A percentile compares a stretch with the other conserved stretches of the same genome.
Conservation (phyloP, 2,113 vertebrate genomes). For the Sinocyclocheilus anophthalmus region DNA sequence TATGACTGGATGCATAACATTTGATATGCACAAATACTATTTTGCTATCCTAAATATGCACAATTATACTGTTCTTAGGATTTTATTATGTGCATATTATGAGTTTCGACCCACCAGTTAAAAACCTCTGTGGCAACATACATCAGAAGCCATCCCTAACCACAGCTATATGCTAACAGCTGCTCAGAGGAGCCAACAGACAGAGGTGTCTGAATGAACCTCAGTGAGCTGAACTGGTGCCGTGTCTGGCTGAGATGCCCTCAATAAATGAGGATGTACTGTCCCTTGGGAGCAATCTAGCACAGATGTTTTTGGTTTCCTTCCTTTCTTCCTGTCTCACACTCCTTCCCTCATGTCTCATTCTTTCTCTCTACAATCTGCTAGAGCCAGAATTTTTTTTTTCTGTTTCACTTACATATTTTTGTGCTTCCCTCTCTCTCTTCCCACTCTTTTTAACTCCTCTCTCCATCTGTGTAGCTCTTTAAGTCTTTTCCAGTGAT, state of each 20-base stretch:
- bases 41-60: too few species aligned
- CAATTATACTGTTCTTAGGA: too few species aligned
- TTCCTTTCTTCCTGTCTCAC: conserved; percentile 19
- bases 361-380: conserved; percentile 14
- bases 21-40: not conserved
- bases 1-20: not conserved
- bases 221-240: conserved; percentile 31
- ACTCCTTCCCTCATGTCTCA: not conserved
- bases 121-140: not conserved
- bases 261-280: conserved; percentile 20
- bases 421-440: not conserved
- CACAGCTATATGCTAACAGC: conserved; percentile 15
- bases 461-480: conserved; percentile 5
- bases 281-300: conserved; percentile 9
- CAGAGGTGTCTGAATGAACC: conserved; percentile 38
- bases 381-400: not conserved
- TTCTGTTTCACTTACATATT: not conserved
- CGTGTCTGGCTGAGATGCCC: conserved; percentile 6
- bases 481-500: not conserved
- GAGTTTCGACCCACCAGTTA: not conserved
- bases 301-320: conserved; percentile 47
- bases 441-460: not conserved
- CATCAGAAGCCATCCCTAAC: not conserved
- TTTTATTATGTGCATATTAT: not conserved
- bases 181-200: conserved; percentile 7